A percentile compares a stretch with the other conserved stretches of the same genome.
phyloP scores from a whole-genome alignment of 2,797 vertebrate species.

The Xiphorhynchus erythropygius region DNA sequence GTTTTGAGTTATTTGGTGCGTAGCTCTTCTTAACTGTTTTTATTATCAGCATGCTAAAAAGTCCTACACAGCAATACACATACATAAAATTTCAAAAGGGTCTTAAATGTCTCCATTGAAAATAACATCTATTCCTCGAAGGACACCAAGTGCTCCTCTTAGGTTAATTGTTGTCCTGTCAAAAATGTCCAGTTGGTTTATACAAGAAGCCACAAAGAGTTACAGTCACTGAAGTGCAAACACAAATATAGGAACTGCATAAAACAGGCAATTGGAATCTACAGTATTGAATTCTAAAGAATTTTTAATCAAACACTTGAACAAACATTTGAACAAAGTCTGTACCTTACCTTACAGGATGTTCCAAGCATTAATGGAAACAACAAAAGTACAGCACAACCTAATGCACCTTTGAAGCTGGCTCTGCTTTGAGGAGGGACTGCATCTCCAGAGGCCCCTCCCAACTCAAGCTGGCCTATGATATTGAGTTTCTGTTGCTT shows the following conservation, averaged over 20 bases:
- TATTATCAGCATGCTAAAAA: not conserved
- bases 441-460: not conserved
- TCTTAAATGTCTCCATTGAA: not conserved
- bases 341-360: rapidly evolving
- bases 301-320: not conserved
- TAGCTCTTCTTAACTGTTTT: not conserved
- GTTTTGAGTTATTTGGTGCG: not conserved
- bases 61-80: not conserved
- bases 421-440: not conserved
- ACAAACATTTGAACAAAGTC: not conserved
- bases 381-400: not conserved
- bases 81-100: not conserved
- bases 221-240: not conserved
- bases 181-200: not conserved
- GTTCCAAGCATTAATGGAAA: not conserved
- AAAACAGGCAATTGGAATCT: not conserved
- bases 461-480: not conserved
- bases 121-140: not conserved
- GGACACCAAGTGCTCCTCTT: not conserved
- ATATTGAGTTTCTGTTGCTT: not conserved
- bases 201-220: not conserved
- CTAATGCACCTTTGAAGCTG: not conserved
- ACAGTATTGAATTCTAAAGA: not conserved
- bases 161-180: not conserved
- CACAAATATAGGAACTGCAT: not conserved